These are phyloP conservation scores for Scaptomyza caliginosa DNA, from an alignment of 2,888 invertebrate genomes.

Conservation along the genomic window DNA sequence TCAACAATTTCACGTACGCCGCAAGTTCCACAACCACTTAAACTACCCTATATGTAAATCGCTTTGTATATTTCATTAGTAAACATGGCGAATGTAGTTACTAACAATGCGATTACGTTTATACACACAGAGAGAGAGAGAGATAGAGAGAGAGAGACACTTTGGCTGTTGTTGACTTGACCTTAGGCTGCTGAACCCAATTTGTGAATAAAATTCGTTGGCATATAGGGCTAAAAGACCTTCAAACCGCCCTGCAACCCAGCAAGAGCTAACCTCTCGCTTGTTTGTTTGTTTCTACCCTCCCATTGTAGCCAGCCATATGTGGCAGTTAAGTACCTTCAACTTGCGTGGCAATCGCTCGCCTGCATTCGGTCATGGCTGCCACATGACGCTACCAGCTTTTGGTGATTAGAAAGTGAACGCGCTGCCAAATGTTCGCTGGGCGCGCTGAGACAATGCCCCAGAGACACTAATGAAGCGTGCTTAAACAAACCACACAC, in stretches of 20 bases:
- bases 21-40: background rate
- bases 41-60: constrained; percentile 13
- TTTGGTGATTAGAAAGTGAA: constrained; percentile 75
- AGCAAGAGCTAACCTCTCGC: constrained; percentile 50
- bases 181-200: constrained; percentile 74
- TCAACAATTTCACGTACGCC: constrained; percentile 1
- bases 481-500: constrained; percentile 35
- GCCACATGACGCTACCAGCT: constrained; percentile 30
- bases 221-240: constrained; percentile 45
- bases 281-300: too few species aligned
- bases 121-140: too few species aligned
- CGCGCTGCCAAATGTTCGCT: constrained; percentile 25
- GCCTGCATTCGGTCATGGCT: constrained; percentile 74
- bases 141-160: too few species aligned
- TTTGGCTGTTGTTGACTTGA: constrained; percentile 55
- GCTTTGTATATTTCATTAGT: constrained; percentile 70
- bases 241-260: constrained; percentile 61
- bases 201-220: constrained; percentile 52
- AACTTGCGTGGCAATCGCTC: constrained; percentile 68
- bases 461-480: constrained; percentile 56
- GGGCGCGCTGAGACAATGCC: constrained; percentile 52
- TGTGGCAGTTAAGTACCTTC: constrained; percentile 48
- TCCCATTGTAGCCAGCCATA: constrained; percentile 8
- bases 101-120: constrained; percentile 69
- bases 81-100: constrained; percentile 70